Evolutionary conservation across 2,888 invertebrate species (phyloP), one percentile per base, ranked within the genome.

Genomic region (Cosmorhoe ocellata): DNA sequence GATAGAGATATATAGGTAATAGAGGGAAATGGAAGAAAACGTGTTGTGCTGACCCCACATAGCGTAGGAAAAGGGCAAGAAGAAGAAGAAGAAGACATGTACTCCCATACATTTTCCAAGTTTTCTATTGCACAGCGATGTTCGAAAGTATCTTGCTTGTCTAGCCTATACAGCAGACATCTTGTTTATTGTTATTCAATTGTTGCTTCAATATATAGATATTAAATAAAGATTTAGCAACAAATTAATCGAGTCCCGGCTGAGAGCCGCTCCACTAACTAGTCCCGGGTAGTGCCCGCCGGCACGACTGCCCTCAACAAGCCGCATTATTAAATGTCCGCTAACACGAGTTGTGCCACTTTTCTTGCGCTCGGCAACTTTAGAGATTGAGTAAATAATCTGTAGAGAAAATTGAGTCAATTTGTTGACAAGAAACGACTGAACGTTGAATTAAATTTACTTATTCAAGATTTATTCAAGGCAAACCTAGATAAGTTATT

Each of bases 401-500:
- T 34, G 11, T 6, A 4, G 24, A 18, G 30, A 11, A 40, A 37
- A 18, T 38, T 24, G 27, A 43, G 38, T 31, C 34, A 39, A 39
- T 47, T 34, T 52, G 47, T 39, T 47, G 38, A 31, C 36, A 39
- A 39, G 32, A 4, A 46, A 39, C 47, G 30, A 51, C 18, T 47
- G 34, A 27, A 13, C 28, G 22, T 1, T 18, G 18, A 22, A 14
- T 27, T 13, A 9, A 14, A 14, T 39, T 39, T 28, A 10, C 10
- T 18, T 3, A 18, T 18, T 39, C 2, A 7, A 11, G 14, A 30
- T 38, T 38, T 38, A 28, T 28, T 28, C 10, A 28, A 10, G n/a
- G 18, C n/a, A n/a, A n/a, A n/a, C n/a, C n/a, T n/a, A n/a, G n/a
- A n/a, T n/a, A n/a, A n/a, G n/a, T n/a, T n/a, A n/a, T n/a, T n/a